Evolutionary conservation across 2,888 invertebrate genomes (phyloP).

Genomic region (Zootermopsis nevadensis): DNA sequence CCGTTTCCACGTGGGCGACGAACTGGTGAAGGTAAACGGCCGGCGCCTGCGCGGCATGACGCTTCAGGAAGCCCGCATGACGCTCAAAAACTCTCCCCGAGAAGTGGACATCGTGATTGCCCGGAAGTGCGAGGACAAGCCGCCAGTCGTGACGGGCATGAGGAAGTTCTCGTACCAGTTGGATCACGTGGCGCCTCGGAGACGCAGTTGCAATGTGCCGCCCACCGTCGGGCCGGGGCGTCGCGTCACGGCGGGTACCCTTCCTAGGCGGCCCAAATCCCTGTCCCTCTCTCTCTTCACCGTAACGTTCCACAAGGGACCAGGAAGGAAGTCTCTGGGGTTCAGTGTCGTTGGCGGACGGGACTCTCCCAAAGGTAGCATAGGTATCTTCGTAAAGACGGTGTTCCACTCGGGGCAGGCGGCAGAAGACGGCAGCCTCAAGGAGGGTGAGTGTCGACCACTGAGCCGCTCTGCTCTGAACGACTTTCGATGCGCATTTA

Average conservation of each 20-base stretch:
- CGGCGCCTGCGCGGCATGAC: constrained; percentile 80
- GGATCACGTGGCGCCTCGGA: constrained; percentile 51
- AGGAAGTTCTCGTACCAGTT: constrained; percentile 62
- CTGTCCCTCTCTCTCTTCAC: constrained; percentile 60
- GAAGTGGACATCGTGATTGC: constrained; percentile 64
- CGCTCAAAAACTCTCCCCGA: constrained; percentile 61
- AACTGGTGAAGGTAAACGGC: constrained; percentile 90
- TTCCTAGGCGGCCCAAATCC: constrained; percentile 59
- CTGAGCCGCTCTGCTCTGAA: too few relatives aligned
- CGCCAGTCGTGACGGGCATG: constrained; percentile 62
- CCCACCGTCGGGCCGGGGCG: constrained; percentile 31
- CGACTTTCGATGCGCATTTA: too few relatives aligned
- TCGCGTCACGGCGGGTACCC: constrained; percentile 54
- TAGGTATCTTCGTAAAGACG: constrained; percentile 91
- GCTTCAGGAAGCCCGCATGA: constrained; percentile 69
- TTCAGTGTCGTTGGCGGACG: constrained; percentile 92
- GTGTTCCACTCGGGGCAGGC: constrained; percentile 89
- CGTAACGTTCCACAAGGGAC: constrained; percentile 83
- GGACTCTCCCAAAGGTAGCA: constrained; percentile 87
- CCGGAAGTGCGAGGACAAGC: background rate
- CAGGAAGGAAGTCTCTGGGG: constrained; percentile 85
- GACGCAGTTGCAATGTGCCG: constrained; percentile 44
- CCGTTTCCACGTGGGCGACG: constrained; percentile 84
- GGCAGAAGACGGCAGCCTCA: constrained; percentile 83
- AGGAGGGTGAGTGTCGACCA: constrained; percentile 76